Evolutionary conservation across 2,888 invertebrate genomes (phyloP).

Genomic region (Amiota mariae): DNA sequence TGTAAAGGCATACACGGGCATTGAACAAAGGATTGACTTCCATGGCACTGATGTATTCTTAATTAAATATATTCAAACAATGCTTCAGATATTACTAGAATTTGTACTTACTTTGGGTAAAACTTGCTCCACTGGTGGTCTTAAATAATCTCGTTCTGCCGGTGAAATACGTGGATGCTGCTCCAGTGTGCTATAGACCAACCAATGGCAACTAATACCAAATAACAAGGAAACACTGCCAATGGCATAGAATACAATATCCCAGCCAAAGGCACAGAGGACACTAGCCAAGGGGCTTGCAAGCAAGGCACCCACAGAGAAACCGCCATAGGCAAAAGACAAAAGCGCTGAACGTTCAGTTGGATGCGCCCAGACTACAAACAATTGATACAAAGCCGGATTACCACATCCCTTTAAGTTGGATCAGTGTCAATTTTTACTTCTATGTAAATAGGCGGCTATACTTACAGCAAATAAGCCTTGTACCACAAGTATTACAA

Average conservation of each 20-base stretch:
- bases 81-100: background rate
- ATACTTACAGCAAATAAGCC: slow-evolving; percentile 74
- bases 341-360: slow-evolving; percentile 72
- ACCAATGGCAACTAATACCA: slow-evolving; percentile 59
- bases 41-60: slow-evolving; percentile 73
- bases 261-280: slow-evolving; percentile 78
- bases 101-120: slow-evolving; percentile 46
- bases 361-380: slow-evolving; percentile 72
- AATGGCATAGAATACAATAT: slow-evolving; percentile 77
- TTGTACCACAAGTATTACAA: slow-evolving; percentile 71
- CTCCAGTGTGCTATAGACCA: slow-evolving; percentile 75
- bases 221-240: slow-evolving; percentile 60
- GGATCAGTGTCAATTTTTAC: background rate
- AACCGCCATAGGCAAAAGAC: slow-evolving; percentile 73
- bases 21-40: slow-evolving; percentile 73
- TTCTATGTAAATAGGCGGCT: background rate
- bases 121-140: slow-evolving; percentile 41
- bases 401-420: slow-evolving; percentile 67
- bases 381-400: slow-evolving; percentile 71
- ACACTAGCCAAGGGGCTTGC: slow-evolving; percentile 77
- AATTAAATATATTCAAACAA: background rate
- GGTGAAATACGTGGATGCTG: slow-evolving; percentile 75
- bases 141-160: slow-evolving; percentile 70
- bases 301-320: slow-evolving; percentile 73
- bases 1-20: slow-evolving; percentile 74